These are phyloP conservation scores for Drosophila miranda DNA, from an alignment of 1,140 invertebrate species.

Conservation along the genomic window DNA sequence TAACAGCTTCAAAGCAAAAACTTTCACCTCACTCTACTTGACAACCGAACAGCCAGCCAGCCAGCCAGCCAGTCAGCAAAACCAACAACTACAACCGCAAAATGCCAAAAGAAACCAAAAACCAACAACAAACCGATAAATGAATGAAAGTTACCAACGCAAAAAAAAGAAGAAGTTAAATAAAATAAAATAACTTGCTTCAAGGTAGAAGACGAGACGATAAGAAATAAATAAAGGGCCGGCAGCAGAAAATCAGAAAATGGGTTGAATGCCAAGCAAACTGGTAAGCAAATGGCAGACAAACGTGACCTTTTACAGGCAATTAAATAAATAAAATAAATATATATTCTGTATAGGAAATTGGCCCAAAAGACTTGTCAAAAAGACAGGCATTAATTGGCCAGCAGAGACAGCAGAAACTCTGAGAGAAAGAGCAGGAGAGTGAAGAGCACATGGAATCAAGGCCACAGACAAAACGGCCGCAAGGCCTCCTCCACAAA, in stretches of 20 bases:
- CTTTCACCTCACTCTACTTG: conserved; percentile 65
- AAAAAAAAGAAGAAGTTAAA: conserved; percentile 15
- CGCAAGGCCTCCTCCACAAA: conserved; percentile 26
- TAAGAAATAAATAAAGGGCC: conserved; percentile 41
- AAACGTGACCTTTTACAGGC: conserved; percentile 48
- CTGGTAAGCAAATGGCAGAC: conserved; percentile 31
- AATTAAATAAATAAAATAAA: conserved; percentile 63
- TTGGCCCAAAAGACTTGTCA: conserved; percentile 23
- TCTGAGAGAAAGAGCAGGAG: neutral
- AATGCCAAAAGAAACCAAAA: conserved; percentile 38
- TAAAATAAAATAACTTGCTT: conserved; percentile 42
- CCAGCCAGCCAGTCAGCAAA: neutral
- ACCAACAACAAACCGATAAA: conserved; percentile 54
- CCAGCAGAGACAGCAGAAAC: conserved; percentile 11
- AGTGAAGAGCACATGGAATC: conserved; percentile 44
- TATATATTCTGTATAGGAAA: conserved; percentile 41
- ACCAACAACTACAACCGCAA: conserved; percentile 26
- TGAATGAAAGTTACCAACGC: conserved; percentile 69
- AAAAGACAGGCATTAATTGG: conserved; percentile 64
- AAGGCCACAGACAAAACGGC: conserved; percentile 58
- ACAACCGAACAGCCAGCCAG: conserved; percentile 12
- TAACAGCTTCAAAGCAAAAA: conserved; percentile 58
- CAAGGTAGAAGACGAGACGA: conserved; percentile 10
- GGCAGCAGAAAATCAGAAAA: conserved; percentile 40
- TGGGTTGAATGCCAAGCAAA: conserved; percentile 31